Base-by-base conservation (phyloP, 2,113 vertebrate species). In the Carassius carassius region DNA sequence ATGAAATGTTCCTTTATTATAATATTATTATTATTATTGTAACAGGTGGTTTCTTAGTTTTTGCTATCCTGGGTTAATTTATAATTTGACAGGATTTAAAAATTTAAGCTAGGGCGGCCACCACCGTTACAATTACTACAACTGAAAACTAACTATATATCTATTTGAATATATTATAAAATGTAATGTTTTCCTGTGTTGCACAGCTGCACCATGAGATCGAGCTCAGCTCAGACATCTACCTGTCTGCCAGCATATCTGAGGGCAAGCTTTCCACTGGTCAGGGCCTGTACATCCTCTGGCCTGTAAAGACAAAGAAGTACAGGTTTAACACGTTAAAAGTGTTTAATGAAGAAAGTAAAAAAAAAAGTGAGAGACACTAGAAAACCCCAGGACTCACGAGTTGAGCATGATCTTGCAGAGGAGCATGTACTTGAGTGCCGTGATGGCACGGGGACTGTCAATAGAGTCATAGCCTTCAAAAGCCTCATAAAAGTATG, bases 371-470 rank as follows among this genome's bases (percentile, higher is more conserved):
- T 8, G 5, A 70, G 5, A 70, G 9, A 60, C 12, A 51, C 2
- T 67, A 32, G 4, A 29, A 77, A 17, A 63, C 2, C 16, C 9
- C 5, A 13, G 14, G 21, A 96, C 97, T 90, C 93, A 99, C 97
- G 79, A 91, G 92, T 97, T 98, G 83, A 99, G 96, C 94, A 99
- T 99, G 89, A 99, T 99, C 95, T 99, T 99, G 94, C 98, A 99
- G 81, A 99, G 96, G 84, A 99, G 95, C 98, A 99, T 99, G 94
- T 99, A 99, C 91, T 99, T 99, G 89, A 99, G 94, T 0, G 97
- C 96, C 4, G 96, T 99, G 93, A 99, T 97, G 92, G 98, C 98
- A 94, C 95, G 95, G 62, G 98, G 97, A 90, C 94, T 96, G 92
- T 99, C 97, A 32, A 99, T 97, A 14, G 98, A 99, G 89, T 99